Percentiles rank a stretch among this genome's conserved stretches.
Conservation (phyloP, 1,140 invertebrate genomes). For the Nebria ingens region DNA sequence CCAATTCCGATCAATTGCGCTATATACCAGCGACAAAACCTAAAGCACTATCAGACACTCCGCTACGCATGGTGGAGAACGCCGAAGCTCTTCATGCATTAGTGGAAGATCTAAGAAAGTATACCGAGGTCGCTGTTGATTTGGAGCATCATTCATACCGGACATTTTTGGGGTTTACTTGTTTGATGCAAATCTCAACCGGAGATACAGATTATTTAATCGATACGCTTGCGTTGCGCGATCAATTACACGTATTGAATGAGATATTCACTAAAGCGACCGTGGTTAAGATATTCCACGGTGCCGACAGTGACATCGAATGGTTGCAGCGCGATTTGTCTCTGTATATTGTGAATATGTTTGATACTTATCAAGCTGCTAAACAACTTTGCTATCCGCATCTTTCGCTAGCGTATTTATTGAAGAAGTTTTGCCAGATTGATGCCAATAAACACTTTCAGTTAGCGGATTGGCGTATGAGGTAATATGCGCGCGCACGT, state of each 20-base stretch:
- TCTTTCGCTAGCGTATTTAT: slow-evolving; percentile 67
- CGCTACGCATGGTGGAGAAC: slow-evolving; percentile 57
- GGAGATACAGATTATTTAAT: slow-evolving; percentile 78
- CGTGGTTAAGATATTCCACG: slow-evolving; percentile 92
- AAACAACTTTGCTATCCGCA: slow-evolving; percentile 60
- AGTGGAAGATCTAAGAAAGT: slow-evolving; percentile 50
- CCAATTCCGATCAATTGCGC: slow-evolving; percentile 39
- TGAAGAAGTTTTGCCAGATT: slow-evolving; percentile 70
- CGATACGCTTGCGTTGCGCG: slow-evolving; percentile 74
- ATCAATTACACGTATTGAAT: slow-evolving; percentile 77
- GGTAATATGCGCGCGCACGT: slow-evolving; percentile 34
- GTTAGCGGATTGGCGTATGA: slow-evolving; percentile 91
- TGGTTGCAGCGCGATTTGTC: slow-evolving; percentile 96
- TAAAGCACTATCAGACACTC: slow-evolving; percentile 49
- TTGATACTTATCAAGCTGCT: slow-evolving; percentile 89
- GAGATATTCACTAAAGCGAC: slow-evolving; percentile 84
- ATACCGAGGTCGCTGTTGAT: slow-evolving; percentile 74
- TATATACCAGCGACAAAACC: slow-evolving; percentile 30
- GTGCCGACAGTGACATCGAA: slow-evolving; percentile 75
- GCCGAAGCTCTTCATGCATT: slow-evolving; percentile 53
- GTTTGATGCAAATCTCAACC: slow-evolving; percentile 92
- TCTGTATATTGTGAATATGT: slow-evolving; percentile 93
- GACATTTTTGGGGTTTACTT: slow-evolving; percentile 75
- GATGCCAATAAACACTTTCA: slow-evolving; percentile 84
- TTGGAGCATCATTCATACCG: slow-evolving; percentile 82